Conservation (phyloP, 2,113 vertebrate genomes). For the Nipponia nippon region DNA sequence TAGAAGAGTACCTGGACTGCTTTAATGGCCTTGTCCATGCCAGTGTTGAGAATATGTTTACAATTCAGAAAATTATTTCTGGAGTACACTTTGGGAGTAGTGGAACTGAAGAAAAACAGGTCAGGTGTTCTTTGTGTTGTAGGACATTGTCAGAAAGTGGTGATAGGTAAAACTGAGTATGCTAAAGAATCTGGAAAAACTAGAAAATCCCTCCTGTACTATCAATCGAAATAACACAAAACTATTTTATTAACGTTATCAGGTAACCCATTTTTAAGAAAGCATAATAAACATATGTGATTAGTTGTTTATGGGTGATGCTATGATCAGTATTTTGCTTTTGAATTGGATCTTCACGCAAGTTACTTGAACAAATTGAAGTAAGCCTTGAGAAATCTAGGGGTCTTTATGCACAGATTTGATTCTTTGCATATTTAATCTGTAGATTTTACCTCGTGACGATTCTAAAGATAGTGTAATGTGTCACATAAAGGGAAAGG, state of each 20-base stretch:
- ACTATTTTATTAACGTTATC: not conserved
- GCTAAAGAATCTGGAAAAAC: not conserved
- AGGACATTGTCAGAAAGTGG: not conserved
- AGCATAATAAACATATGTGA: not conserved
- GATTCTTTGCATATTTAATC: not conserved
- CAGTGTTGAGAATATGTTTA: not conserved
- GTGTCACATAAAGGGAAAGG: not conserved
- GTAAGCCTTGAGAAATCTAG: not conserved
- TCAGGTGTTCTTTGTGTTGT: not conserved
- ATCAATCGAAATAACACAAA: not conserved
- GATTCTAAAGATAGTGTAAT: not conserved
- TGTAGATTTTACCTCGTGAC: not conserved
- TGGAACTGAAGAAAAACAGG: not conserved
- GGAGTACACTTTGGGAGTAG: not conserved
- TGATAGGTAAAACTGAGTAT: not conserved
- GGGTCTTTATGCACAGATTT: not conserved
- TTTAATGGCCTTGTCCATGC: not conserved
- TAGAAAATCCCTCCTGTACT: not conserved
- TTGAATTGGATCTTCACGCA: not conserved
- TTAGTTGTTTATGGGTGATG: not conserved
- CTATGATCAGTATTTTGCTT: not conserved
- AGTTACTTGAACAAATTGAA: not conserved
- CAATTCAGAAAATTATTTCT: not conserved
- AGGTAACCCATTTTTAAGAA: not conserved
- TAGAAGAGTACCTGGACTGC: not conserved